Evolutionary conservation across 2,888 invertebrate species (phyloP), one percentile per base, ranked within the genome.

Genomic region (Acleris holmiana): DNA sequence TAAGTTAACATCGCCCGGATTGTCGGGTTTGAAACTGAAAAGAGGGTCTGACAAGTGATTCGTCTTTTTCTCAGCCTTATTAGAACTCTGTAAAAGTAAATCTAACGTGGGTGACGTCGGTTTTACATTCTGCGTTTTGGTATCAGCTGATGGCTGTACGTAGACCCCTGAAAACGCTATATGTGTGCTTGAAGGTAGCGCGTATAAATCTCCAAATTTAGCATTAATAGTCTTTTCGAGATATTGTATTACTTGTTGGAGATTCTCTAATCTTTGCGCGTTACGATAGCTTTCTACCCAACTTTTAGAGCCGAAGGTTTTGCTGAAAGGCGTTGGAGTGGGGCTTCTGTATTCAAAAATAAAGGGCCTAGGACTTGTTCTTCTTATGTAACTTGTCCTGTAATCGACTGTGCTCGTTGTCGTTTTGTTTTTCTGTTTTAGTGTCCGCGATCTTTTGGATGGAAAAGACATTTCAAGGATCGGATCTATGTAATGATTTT

Each of bases 1-100:
- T 47, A 96, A 85, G 84, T 96, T 96, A 0, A 96, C 94, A 62
- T 96, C 96, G 41, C 95, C 94, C 0, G 96, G 96, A 69, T 94
- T 95, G 66, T 94, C 94, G 0, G 96, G 96, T 77, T 96, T 96
- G 74, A 93, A 96, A 2, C 93, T 93, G 76, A 94, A 94, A 69
- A 96, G 93, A 18, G 96, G 96, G 78, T 96, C 96, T 53, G 86
- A 80, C 63, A 85, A 80, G 62, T 89, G 88, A 67, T 88, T 89
- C 3, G 76, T 77, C 21, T 81, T 76, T 40, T 68, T 73, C 13
- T 86, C 82, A 1, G 76, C 68, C 67, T 77, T 80, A 57, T 78
- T 73, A 19, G 84, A 80, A 62, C 76, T 76, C 54, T 81, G 77
- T 25, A 73, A 62, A 44, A 74, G 61, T 41, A 79, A 70, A 67